Conservation (phyloP, 2,888 invertebrate genomes). For the Merodon equestris region DNA sequence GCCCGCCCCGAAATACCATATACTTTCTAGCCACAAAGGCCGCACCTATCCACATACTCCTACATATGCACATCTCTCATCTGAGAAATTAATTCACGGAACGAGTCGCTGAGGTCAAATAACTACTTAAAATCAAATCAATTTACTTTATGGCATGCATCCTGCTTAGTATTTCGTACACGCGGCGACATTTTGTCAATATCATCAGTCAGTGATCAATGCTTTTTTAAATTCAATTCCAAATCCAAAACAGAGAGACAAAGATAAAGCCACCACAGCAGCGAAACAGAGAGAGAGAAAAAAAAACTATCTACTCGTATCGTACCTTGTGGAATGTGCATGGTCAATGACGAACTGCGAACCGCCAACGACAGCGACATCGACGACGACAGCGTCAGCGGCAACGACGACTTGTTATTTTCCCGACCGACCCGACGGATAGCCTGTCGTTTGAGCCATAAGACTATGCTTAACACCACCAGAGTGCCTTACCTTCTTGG, state of each 20-base stretch:
- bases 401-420: slow-evolving; percentile 14
- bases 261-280: slow-evolving; percentile 50
- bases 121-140: slow-evolving; percentile 69
- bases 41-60: no score
- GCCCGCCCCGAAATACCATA: no score
- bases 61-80: slow-evolving; percentile 27
- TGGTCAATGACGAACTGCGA: slow-evolving; percentile 63
- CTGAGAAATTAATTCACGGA: slow-evolving; percentile 65
- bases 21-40: slow-evolving; percentile 8
- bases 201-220: slow-evolving; percentile 76
- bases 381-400: slow-evolving; percentile 37
- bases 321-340: slow-evolving; percentile 72
- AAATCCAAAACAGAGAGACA: slow-evolving; percentile 28
- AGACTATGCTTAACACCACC: not conserved
- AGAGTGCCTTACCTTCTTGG: slow-evolving; percentile 46
- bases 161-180: slow-evolving; percentile 74
- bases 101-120: slow-evolving; percentile 66
- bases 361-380: slow-evolving; percentile 36
- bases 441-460: slow-evolving; percentile 11
- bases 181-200: slow-evolving; percentile 79
- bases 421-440: slow-evolving; percentile 68
- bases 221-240: slow-evolving; percentile 77
- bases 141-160: slow-evolving; percentile 60
- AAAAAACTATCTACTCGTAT: slow-evolving; percentile 37
- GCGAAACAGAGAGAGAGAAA: not conserved